phyloP scores from a whole-genome alignment of 2,797 vertebrate species.

The Novumbra hubbsi region DNA sequence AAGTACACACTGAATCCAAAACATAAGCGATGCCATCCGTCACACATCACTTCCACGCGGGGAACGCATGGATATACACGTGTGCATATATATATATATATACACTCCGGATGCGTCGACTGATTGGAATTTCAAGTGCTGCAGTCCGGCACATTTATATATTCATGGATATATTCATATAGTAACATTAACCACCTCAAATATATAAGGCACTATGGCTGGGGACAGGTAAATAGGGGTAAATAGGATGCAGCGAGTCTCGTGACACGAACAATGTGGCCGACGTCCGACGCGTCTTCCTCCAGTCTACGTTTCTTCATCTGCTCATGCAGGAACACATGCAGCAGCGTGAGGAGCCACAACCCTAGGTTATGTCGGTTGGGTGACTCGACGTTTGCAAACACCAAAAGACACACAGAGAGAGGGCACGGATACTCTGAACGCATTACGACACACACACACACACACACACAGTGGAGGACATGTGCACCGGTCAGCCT shows the following conservation, averaged over 20 bases:
- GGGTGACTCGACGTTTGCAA: constrained; percentile 91
- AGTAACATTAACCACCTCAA: constrained; percentile 99
- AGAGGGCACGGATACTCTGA: constrained; percentile 85
- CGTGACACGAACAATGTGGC: constrained; percentile 92
- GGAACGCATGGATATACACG: constrained; percentile 75
- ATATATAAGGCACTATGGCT: constrained; percentile 99
- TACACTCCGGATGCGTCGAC: constrained; percentile 83
- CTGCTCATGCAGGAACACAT: constrained; percentile 99
- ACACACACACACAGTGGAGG: constrained; percentile 80
- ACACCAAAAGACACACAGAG: constrained; percentile 87
- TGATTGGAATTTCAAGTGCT: constrained; percentile 98
- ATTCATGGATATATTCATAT: constrained; percentile 84
- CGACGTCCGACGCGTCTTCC: constrained; percentile 90
- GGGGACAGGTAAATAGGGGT: constrained; percentile 94
- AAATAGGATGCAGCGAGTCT: constrained; percentile 97
- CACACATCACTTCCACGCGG: constrained; percentile 75
- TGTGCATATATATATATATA: constrained; percentile 59
- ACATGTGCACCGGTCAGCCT: constrained; percentile 90
- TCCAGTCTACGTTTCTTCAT: constrained; percentile 75
- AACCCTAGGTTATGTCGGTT: constrained; percentile 80
- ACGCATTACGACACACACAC: constrained; percentile 81
- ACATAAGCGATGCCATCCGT: constrained; percentile 83
- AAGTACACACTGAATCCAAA: constrained; percentile 79
- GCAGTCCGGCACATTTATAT: constrained; percentile 97
- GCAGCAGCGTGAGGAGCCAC: constrained; percentile 94